Percentiles rank a stretch among this genome's conserved stretches.
Evolutionary conservation across 1,140 invertebrate species (phyloP).

Genomic region (Brachionus manjavacas): DNA sequence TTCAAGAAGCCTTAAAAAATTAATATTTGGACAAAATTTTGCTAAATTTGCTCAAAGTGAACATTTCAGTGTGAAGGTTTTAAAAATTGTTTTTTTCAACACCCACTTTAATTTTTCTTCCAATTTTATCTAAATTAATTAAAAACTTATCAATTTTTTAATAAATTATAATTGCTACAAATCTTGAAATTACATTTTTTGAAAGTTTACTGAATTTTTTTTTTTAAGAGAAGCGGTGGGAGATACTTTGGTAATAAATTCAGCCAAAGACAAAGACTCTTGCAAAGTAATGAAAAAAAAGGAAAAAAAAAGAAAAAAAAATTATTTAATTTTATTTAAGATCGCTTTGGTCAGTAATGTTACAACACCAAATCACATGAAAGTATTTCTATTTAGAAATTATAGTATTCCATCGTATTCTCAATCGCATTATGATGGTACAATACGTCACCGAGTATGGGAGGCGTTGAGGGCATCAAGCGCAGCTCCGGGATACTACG

Average conservation of each 20-base stretch:
- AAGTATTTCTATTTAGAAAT: conserved; percentile 74
- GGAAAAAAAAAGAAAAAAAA: not conserved
- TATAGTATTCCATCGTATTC: conserved; percentile 73
- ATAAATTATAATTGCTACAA: no score
- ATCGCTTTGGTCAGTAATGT: conserved; percentile 38
- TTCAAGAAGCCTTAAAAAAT: no score
- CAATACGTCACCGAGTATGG: conserved; percentile 71
- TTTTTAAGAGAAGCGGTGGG: conserved; percentile 21
- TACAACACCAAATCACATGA: conserved; percentile 41
- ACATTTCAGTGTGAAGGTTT: not conserved
- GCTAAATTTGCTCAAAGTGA: no score
- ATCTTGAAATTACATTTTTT: no score
- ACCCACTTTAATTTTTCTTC: no score
- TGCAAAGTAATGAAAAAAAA: conserved; percentile 62
- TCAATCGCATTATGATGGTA: conserved; percentile 74
- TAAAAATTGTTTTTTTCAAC: no score
- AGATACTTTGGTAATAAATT: conserved; percentile 38
- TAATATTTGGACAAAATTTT: no score
- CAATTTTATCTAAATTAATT: no score
- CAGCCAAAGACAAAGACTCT: conserved; percentile 58
- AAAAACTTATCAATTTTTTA: no score
- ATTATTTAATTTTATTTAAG: not conserved
- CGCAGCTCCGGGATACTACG: conserved; percentile 85
- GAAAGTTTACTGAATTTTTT: no score
- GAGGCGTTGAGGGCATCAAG: conserved; percentile 82